phyloP scores from a whole-genome alignment of 2,888 invertebrate species.

The Drosophila mercatorum region DNA sequence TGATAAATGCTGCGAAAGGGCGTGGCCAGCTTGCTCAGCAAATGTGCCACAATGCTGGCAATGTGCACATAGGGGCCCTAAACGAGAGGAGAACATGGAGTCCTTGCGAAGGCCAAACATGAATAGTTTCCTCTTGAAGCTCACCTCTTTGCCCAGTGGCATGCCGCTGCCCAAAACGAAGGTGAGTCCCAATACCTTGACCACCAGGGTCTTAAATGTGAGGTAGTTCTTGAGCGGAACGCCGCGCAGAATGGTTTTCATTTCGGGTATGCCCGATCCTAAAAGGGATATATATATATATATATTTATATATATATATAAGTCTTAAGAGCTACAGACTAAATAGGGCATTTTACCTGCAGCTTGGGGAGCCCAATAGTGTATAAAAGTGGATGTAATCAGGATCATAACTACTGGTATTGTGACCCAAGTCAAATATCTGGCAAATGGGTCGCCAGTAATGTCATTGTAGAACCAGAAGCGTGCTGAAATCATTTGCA shows the following conservation, averaged over 20 bases:
- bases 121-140: slow-evolving; percentile 39
- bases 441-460: slow-evolving; percentile 90
- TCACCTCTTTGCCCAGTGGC: slow-evolving; percentile 97
- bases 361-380: slow-evolving; percentile 97
- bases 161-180: slow-evolving; percentile 95
- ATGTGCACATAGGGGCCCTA: slow-evolving; percentile 99
- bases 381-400: slow-evolving; percentile 98
- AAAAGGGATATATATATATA: neutral
- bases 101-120: neutral
- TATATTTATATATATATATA: neutral
- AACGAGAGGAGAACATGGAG: slow-evolving; percentile 26
- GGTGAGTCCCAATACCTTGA: slow-evolving; percentile 97
- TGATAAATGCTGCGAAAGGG: slow-evolving; percentile 97
- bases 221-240: slow-evolving; percentile 98
- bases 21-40: slow-evolving; percentile 95
- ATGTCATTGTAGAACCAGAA: slow-evolving; percentile 97
- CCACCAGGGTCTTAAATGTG: slow-evolving; percentile 95
- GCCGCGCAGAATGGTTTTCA: slow-evolving; percentile 98
- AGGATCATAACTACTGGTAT: slow-evolving; percentile 95
- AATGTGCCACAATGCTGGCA: slow-evolving; percentile 96
- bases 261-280: slow-evolving; percentile 99
- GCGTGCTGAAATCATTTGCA: slow-evolving; percentile 87
- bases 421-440: slow-evolving; percentile 97
- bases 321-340: neutral
- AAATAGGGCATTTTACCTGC: slow-evolving; percentile 88